Evolutionary conservation across 2,113 vertebrate species (phyloP), one percentile per base, ranked within the genome.

Genomic region (Serinus canaria): DNA sequence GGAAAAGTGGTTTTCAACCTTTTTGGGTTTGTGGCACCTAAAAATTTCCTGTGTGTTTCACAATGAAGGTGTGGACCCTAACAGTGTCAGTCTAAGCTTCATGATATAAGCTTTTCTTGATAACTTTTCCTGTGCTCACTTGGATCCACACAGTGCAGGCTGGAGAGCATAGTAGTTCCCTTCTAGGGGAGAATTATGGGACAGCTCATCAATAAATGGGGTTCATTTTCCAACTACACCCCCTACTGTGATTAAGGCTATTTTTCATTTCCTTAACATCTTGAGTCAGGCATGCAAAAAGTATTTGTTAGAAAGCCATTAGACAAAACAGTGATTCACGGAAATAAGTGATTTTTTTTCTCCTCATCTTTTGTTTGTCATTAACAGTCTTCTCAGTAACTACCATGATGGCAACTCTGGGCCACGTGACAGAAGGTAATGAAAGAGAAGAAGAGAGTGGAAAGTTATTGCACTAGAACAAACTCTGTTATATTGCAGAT

Each of bases 401-500:
- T 89, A 46, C 69, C 58, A 76, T 69, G 83, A 93, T 47, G 76
- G 92, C 64, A 89, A 58, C 60, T 82, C 72, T 46, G 12, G 53
- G 16, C 62, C 93, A 93, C 6, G 15, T 92, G 92, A 92, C 44
- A 72, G 53, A 87, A 96, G 20, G 66, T 73, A 96, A 97, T 94
- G 94, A 96, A 95, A 96, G 92, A 5, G 39, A 94, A 95, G 68
- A 88, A 60, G 56, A 92, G 68, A 95, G 39, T 31, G 13, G 59
- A 87, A 97, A 96, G 92, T 96, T 96, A 96, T 92, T 93, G 95
- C 90, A 83, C 86, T 93, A 94, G 92, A 96, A 96, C 93, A 93
- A 96, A 96, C 92, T 94, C 79, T 94, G 74, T 89, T 96, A 93
- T 93, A 97, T 90, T 90, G 92, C 80, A 81, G 76, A 89, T 90